Conservation (phyloP, 2,888 invertebrate species). For the Agrenia bidenticulata region DNA sequence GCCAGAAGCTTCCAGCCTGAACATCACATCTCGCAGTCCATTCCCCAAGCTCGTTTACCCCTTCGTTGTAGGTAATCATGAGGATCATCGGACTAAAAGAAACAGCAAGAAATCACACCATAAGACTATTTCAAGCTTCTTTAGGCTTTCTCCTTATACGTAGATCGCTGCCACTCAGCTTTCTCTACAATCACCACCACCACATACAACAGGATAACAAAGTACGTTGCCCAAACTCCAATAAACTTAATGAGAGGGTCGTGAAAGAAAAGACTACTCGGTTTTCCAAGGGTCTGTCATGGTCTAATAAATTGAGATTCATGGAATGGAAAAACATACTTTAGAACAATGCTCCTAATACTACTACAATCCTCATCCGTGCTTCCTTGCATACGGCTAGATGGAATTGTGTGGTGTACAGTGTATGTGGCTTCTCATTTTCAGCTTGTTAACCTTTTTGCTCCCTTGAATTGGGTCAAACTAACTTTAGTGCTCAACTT, state of each 20-base stretch:
- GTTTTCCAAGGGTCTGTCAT: neutral
- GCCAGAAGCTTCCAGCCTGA: constrained; percentile 72
- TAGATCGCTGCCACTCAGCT: neutral
- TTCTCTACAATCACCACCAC: neutral
- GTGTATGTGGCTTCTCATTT: neutral
- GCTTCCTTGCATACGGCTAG: neutral
- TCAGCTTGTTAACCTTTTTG: neutral
- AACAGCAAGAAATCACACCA: constrained; percentile 37
- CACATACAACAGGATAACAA: neutral
- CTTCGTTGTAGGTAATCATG: constrained; percentile 73
- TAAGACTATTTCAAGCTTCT: constrained; percentile 4
- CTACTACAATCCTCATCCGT: too few relatives aligned
- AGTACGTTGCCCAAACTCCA: neutral
- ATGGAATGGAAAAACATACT: neutral
- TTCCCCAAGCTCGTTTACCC: constrained; percentile 70
- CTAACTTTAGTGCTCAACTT: too few relatives aligned
- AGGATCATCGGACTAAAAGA: constrained; percentile 77
- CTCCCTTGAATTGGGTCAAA: neutral
- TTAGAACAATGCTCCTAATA: too few relatives aligned
- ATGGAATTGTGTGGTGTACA: neutral
- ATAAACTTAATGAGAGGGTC: constrained; percentile 5
- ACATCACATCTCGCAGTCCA: constrained; percentile 75
- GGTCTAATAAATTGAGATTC: constrained; percentile 12
- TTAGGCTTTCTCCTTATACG: neutral
- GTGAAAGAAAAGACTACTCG: constrained; percentile 3